A percentile compares a stretch with the other conserved stretches of the same genome.
These are phyloP conservation scores for Drosophila affinis DNA, from an alignment of 2,888 invertebrate species.

Conservation along the genomic window DNA sequence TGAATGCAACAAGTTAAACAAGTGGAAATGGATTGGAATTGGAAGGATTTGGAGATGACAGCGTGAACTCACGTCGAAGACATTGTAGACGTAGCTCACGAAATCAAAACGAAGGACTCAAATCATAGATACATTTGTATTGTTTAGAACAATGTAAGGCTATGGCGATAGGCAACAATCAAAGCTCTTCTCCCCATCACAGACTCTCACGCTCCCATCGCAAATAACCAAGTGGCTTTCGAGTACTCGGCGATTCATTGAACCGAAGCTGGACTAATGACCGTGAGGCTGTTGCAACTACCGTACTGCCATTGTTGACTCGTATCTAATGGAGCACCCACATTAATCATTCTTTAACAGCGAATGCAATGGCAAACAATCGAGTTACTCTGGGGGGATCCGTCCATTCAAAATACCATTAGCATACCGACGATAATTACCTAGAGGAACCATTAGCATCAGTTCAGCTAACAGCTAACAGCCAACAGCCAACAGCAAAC, in stretches of 20 bases:
- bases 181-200: constrained; percentile 3
- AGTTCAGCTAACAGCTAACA: constrained; percentile 57
- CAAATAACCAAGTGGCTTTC: constrained; percentile 4
- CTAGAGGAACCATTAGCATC: constrained; percentile 67
- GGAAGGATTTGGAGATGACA: constrained; percentile 8
- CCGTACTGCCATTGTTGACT: constrained; percentile 57
- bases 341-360: constrained; percentile 73
- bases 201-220: constrained; percentile 8
- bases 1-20: constrained; percentile 35
- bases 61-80: constrained; percentile 1
- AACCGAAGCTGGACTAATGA: constrained; percentile 59
- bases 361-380: constrained; percentile 64
- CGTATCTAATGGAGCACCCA: constrained; percentile 56
- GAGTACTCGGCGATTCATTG: constrained; percentile 23
- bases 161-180: neutral
- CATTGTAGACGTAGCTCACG: neutral
- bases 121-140: too few relatives aligned
- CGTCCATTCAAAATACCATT: constrained; percentile 70
- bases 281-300: constrained; percentile 52
- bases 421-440: constrained; percentile 74
- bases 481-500: constrained; percentile 40
- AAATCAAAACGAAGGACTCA: too few relatives aligned
- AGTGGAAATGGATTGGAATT: constrained; percentile 11
- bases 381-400: constrained; percentile 22
- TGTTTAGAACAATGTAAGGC: neutral